Conservation (phyloP, 2,797 vertebrate genomes). For the Taenioides sp. region DNA sequence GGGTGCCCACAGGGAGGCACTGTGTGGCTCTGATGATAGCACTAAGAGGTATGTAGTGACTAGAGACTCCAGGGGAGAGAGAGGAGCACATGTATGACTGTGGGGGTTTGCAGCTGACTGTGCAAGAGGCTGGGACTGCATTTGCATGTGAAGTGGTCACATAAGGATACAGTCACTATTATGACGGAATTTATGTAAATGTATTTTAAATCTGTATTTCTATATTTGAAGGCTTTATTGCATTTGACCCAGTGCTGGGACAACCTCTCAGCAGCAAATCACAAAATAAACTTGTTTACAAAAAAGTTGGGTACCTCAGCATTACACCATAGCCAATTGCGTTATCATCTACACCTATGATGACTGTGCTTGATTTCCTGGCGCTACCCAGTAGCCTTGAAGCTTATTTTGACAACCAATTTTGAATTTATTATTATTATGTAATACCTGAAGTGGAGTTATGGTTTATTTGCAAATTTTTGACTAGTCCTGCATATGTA, state of each 20-base stretch:
- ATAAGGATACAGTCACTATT: conserved; percentile 47
- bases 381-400: no score
- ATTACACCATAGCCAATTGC: no score
- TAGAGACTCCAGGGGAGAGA: conserved; percentile 41
- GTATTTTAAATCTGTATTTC: not conserved
- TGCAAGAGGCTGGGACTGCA: conserved; percentile 43
- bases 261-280: no score
- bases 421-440: no score
- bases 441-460: no score
- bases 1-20: conserved; percentile 79
- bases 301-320: no score
- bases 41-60: conserved; percentile 38
- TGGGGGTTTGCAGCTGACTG: conserved; percentile 48
- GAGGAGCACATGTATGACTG: conserved; percentile 23
- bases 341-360: no score
- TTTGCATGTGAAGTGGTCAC: conserved; percentile 67
- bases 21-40: conserved; percentile 64
- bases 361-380: no score
- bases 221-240: not conserved
- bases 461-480: no score
- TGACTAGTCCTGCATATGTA: no score
- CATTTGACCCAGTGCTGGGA: not conserved
- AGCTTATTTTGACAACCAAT: no score
- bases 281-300: no score
- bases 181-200: conserved; percentile 8